Evolutionary conservation across 2,797 vertebrate species (phyloP).

Genomic region (Channallabes apus): DNA sequence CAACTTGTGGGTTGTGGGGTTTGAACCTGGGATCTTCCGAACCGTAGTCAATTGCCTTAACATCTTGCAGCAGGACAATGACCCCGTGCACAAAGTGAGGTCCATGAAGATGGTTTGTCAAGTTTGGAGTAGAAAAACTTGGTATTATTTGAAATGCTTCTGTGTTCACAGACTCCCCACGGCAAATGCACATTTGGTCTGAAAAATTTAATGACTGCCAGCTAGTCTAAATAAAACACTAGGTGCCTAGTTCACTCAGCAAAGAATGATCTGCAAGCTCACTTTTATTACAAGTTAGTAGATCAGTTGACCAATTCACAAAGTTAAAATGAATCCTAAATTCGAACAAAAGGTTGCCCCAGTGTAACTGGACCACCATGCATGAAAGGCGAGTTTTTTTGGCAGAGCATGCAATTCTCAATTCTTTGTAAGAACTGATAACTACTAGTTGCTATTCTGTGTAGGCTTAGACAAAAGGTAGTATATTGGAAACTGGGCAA

Average conservation of each 20-base stretch:
- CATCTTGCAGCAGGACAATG: not conserved
- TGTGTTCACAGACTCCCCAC: not conserved
- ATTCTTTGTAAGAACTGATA: not conserved
- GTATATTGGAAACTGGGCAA: not conserved
- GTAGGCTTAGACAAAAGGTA: not conserved
- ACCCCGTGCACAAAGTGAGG: not conserved
- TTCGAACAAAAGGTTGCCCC: not conserved
- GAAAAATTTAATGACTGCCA: not conserved
- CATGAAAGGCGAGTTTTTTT: not conserved
- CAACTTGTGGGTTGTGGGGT: too few relatives aligned
- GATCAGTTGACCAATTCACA: not conserved
- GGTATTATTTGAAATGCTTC: not conserved
- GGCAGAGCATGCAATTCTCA: not conserved
- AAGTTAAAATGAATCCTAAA: not conserved
- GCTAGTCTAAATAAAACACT: not conserved
- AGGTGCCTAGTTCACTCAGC: not conserved
- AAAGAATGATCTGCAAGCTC: not conserved
- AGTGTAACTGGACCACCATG: not conserved
- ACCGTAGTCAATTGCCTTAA: not conserved
- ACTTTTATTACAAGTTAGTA: not conserved
- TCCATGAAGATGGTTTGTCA: not conserved
- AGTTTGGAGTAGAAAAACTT: not conserved
- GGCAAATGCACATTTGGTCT: not conserved
- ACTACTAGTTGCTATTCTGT: not conserved
- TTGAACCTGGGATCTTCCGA: too few relatives aligned